These are phyloP conservation scores for Strix aluco DNA, from an alignment of 2,113 vertebrate species.

Conservation along the genomic window DNA sequence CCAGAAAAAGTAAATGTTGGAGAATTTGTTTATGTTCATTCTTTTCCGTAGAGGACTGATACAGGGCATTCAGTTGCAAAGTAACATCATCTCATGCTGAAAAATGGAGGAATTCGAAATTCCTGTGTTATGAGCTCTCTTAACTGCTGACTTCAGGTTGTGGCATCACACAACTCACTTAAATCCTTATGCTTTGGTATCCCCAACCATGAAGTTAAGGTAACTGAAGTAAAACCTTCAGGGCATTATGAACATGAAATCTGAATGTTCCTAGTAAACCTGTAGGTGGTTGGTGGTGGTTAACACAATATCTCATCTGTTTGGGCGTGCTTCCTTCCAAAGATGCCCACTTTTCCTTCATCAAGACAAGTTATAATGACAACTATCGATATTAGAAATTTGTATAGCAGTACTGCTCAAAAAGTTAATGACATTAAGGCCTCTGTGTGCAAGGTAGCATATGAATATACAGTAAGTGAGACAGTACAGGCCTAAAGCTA, in stretches of 20 bases:
- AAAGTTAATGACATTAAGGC: background rate
- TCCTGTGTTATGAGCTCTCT: background rate
- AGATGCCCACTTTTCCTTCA: background rate
- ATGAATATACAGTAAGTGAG: background rate
- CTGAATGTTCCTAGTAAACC: background rate
- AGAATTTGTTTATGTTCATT: background rate
- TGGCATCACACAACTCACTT: background rate
- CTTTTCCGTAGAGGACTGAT: accelerated
- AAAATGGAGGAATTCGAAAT: background rate
- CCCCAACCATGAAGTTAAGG: background rate
- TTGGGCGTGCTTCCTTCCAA: background rate
- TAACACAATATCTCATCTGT: background rate
- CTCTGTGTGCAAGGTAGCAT: background rate
- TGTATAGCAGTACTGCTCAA: background rate
- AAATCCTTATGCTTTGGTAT: background rate
- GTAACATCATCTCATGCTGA: background rate
- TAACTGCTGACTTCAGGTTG: background rate
- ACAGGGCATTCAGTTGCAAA: background rate
- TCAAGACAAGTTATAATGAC: background rate
- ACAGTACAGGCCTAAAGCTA: background rate
- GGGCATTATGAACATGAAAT: background rate
- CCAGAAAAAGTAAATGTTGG: background rate
- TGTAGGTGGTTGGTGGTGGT: background rate
- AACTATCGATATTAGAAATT: background rate
- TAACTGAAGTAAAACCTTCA: background rate